phyloP scores from a whole-genome alignment of 2,888 invertebrate species.

The Pterostichus niger region DNA sequence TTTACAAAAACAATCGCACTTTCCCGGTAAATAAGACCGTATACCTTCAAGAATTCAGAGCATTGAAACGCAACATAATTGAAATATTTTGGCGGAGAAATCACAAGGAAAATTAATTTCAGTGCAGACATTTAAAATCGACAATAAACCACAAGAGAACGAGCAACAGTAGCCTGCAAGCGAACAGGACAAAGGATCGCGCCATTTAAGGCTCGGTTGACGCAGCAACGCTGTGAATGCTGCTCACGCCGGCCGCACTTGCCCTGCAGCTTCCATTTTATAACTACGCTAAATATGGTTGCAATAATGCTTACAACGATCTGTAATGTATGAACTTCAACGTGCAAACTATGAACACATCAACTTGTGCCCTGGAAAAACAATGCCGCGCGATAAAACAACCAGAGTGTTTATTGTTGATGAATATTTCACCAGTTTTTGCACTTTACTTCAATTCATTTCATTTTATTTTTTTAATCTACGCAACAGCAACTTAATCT shows the following conservation, averaged over 20 bases:
- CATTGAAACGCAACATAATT: not conserved
- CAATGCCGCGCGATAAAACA: too few relatives aligned
- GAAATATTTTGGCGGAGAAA: conserved; percentile 51
- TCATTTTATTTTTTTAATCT: too few relatives aligned
- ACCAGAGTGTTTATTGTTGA: too few relatives aligned
- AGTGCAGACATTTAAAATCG: conserved; percentile 48
- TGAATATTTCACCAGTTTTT: too few relatives aligned
- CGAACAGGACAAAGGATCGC: conserved; percentile 30
- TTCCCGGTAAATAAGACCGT: too few relatives aligned
- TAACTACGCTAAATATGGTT: conserved; percentile 56
- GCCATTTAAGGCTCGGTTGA: conserved; percentile 49
- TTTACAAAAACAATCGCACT: too few relatives aligned
- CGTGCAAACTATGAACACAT: conserved; percentile 33
- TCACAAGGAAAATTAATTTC: conserved; percentile 36
- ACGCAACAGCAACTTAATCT: too few relatives aligned
- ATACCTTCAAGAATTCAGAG: not conserved
- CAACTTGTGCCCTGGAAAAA: not conserved
- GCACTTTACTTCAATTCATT: too few relatives aligned
- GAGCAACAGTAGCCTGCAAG: not conserved
- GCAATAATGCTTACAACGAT: conserved; percentile 32
- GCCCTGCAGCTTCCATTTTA: conserved; percentile 46
- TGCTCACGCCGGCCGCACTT: conserved; percentile 17
- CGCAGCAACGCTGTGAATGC: conserved; percentile 14
- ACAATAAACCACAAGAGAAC: conserved; percentile 22
- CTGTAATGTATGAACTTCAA: conserved; percentile 25